Base-by-base conservation (phyloP, 2,888 invertebrate genomes). In the Drosophila nr. fundita region DNA sequence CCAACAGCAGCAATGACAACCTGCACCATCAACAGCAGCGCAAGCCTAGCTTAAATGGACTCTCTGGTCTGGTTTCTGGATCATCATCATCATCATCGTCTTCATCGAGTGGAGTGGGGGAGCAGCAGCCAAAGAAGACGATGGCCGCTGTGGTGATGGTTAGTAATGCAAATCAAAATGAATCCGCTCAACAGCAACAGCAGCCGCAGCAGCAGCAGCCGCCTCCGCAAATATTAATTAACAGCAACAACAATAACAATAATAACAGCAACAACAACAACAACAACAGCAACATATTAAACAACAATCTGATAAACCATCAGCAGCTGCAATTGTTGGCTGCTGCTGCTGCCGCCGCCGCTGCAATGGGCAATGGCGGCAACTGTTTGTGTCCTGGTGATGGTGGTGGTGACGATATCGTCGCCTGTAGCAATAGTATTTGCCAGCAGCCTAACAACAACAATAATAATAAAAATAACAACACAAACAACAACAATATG, bases 71-170 rank as follows among this genome's bases (percentile, higher is more conserved):
- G 71, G 68, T 13, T 59, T 72, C 18, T 57, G 73, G 67, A 48
- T 34, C 49, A 11, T 24, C 68, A 30, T 55, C 55, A 36, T 34
- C 49, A 8, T 24, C 68, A 27, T 55, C 55, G 24, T 24, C 53
- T 29, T 38, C 45, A 15, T 24, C 66, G 30, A 65, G 65, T 50
- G 60, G 48, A 53, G 82, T 84, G 34, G 87, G 87, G 34, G 82
- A 84, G 38, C 85, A 79, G 67, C 88, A 85, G 61, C 74, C 83
- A 68, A 92, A 92, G 72, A 92, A 92, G 78, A 87, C 90, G 62
- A 91, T 92, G 92, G 88, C 92, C 54, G 85, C 92, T 30, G 90
- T 91, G 68, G 91, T 91, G 62, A 91, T 92, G 92, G 92, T 92
- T 92, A 92, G 92, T 92, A 92, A 74, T 78, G 66, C 82, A 73